These are phyloP conservation scores for Drosophila kanekoi DNA, from an alignment of 2,888 invertebrate species.

Conservation along the genomic window DNA sequence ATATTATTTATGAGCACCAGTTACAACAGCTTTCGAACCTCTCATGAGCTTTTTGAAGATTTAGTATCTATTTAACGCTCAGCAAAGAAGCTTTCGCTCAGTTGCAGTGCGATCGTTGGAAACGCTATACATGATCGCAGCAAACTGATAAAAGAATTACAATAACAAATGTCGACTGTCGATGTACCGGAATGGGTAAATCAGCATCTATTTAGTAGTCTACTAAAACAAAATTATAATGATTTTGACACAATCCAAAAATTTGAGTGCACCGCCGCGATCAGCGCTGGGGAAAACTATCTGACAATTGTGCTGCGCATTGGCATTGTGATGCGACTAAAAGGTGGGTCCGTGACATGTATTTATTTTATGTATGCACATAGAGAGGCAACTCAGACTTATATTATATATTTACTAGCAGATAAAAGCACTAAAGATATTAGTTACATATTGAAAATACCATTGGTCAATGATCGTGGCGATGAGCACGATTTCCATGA, in stretches of 20 bases:
- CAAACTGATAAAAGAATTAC: background rate
- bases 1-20: background rate
- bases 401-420: slow-evolving; percentile 15
- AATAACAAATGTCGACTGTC: slow-evolving; percentile 32
- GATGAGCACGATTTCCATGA: slow-evolving; percentile 64
- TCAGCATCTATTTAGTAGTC: slow-evolving; percentile 54
- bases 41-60: slow-evolving; percentile 29
- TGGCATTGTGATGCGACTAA: slow-evolving; percentile 60
- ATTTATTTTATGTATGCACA: background rate
- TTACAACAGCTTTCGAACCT: background rate
- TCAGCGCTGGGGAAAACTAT: slow-evolving; percentile 80
- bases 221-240: slow-evolving; percentile 49
- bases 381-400: slow-evolving; percentile 4
- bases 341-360: slow-evolving; percentile 59
- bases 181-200: slow-evolving; percentile 70
- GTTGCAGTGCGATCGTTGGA: slow-evolving; percentile 20
- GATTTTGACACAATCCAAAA: slow-evolving; percentile 59
- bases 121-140: slow-evolving; percentile 14
- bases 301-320: slow-evolving; percentile 74
- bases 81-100: slow-evolving; percentile 40
- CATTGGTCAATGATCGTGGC: slow-evolving; percentile 57
- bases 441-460: slow-evolving; percentile 75
- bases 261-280: slow-evolving; percentile 62
- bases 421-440: slow-evolving; percentile 42
- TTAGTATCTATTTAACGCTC: background rate